Evolutionary conservation across 2,888 invertebrate species (phyloP).

Genomic region (Phanerotoma sp.): DNA sequence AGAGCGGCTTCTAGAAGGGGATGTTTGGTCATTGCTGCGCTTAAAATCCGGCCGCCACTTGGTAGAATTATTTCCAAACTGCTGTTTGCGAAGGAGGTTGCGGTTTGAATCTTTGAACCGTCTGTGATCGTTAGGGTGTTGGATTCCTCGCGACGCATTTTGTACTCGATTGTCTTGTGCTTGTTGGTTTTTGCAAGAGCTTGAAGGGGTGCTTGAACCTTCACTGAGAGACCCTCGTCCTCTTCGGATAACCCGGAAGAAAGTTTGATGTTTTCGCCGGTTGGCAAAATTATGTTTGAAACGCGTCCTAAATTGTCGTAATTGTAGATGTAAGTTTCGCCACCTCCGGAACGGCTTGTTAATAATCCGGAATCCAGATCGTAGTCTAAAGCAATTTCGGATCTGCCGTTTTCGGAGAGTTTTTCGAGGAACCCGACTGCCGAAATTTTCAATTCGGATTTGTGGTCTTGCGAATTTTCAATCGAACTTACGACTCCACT

Average conservation of each 20-base stretch:
- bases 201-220: slow-evolving; percentile 66
- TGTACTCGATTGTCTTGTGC: slow-evolving; percentile 63
- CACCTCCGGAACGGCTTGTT: slow-evolving; percentile 80
- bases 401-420: slow-evolving; percentile 83
- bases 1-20: slow-evolving; percentile 80
- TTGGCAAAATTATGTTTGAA: slow-evolving; percentile 83
- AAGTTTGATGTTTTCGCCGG: slow-evolving; percentile 84
- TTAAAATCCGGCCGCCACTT: slow-evolving; percentile 73
- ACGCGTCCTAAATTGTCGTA: slow-evolving; percentile 89
- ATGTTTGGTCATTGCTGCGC: slow-evolving; percentile 78
- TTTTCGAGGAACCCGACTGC: slow-evolving; percentile 89
- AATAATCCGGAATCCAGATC: slow-evolving; percentile 81
- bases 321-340: slow-evolving; percentile 86
- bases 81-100: slow-evolving; percentile 75
- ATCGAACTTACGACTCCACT: slow-evolving; percentile 91
- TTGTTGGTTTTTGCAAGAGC: slow-evolving; percentile 61
- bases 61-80: slow-evolving; percentile 75
- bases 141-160: slow-evolving; percentile 67
- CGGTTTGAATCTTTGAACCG: slow-evolving; percentile 70
- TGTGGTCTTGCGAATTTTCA: slow-evolving; percentile 92
- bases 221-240: slow-evolving; percentile 76
- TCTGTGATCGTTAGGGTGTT: slow-evolving; percentile 71
- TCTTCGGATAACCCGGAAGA: slow-evolving; percentile 75
- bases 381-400: slow-evolving; percentile 88
- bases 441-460: slow-evolving; percentile 88